Evolutionary conservation across 2,113 vertebrate genomes (phyloP), one percentile per base, ranked within the genome.

Genomic region (Passer montanus): DNA sequence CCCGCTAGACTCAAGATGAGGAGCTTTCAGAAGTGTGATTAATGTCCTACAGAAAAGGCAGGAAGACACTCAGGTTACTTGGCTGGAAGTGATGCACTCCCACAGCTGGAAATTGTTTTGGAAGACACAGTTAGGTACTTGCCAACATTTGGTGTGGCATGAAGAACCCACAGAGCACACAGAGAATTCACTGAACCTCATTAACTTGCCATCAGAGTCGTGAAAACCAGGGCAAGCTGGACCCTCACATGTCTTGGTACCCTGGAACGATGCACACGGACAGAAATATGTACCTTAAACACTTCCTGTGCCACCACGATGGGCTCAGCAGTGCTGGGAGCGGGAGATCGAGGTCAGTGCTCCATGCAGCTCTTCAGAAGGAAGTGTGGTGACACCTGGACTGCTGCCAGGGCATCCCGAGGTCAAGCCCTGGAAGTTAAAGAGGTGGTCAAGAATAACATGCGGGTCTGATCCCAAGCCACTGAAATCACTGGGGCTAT

Each of bases 241-340:
- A 33, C 21, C 41, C 72, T 52, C 63, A 23, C 9, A 12, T 1
- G 4, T 13, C 46, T 35, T 2, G 1, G 7, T 75, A 49, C 44
- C 23, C 37, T 66, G 15, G 58, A 33, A 35, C 3, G 6, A 31
- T 37, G 31, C 16, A 13, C 0, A 1, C 31, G 15, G 67, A 3
- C 37, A 63, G 21, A 77, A 75, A 78, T 19, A 49, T 0, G 0
- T 60, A 4, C 20, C 52, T 76, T 41, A 58, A 73, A 69, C 30
- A 4, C 18, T 58, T 49, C 37, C 43, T 52, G 17, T 89, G 56
- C 22, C 69, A 60, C 46, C 26, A 1, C 1, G 5, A 31, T 59
- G 67, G 70, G 37, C 50, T 85, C 46, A 69, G 50, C 77, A 59
- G 59, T 37, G 58, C 8, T 39, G n/a, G 64, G 35, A 83, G 22